These are phyloP conservation scores for Rhimphoctona megacephalus DNA, from an alignment of 2,888 invertebrate genomes.

Conservation along the genomic window DNA sequence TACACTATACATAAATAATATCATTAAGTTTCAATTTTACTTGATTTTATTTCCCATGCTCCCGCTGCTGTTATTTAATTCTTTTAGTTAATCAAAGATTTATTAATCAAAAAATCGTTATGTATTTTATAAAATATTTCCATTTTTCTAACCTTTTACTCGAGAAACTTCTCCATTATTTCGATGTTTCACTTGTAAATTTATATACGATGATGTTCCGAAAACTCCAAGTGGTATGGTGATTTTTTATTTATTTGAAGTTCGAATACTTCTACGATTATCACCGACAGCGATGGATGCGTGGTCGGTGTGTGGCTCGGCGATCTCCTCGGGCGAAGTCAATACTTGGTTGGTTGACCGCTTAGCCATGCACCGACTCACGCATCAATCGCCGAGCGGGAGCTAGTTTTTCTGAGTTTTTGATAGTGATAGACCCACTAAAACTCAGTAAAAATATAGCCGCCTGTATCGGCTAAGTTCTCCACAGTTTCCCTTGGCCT, in stretches of 20 bases:
- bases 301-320: too few relatives aligned
- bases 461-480: too few relatives aligned
- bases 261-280: not conserved
- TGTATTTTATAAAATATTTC: not conserved
- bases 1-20: not conserved
- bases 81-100: not conserved
- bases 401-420: too few relatives aligned
- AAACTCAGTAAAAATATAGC: too few relatives aligned
- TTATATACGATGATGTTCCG: not conserved
- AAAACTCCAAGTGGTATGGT: not conserved
- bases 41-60: not conserved
- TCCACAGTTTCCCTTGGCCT: too few relatives aligned
- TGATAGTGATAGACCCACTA: too few relatives aligned
- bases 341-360: too few relatives aligned
- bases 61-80: not conserved
- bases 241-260: not conserved
- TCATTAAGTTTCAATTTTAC: not conserved
- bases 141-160: not conserved
- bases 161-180: not conserved
- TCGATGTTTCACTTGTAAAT: not conserved
- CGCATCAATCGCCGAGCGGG: too few relatives aligned
- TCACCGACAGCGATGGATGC: too few relatives aligned
- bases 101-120: not conserved
- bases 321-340: too few relatives aligned
- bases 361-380: too few relatives aligned